Conservation (phyloP, 2,888 invertebrate genomes). For the Incurvaria masculella region DNA sequence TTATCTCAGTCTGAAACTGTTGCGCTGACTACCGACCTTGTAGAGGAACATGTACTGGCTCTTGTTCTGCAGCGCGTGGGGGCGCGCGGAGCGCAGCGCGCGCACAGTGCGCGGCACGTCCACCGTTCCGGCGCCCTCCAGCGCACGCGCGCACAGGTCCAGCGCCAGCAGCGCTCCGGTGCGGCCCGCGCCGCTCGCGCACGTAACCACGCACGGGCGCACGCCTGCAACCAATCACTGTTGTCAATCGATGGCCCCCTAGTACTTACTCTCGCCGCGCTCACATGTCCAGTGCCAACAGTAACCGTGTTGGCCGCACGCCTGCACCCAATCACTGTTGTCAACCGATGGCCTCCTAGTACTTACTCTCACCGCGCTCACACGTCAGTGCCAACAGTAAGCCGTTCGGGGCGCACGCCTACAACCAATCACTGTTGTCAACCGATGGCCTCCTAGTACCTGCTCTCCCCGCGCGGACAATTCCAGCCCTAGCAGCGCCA, state of each 20-base stretch:
- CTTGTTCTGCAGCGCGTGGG: conserved; percentile 85
- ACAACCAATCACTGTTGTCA: too few species aligned
- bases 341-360: too few species aligned
- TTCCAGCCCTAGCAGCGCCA: conserved; percentile 85
- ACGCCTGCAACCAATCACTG: too few species aligned
- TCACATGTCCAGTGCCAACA: too few species aligned
- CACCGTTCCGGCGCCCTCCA: conserved; percentile 74
- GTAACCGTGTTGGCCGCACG: too few species aligned
- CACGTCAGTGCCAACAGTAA: too few species aligned
- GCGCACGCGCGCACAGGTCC: conserved; percentile 84
- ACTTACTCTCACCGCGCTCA: too few species aligned
- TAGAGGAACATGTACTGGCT: conserved; percentile 93
- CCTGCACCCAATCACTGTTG: too few species aligned
- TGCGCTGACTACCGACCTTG: conserved; percentile 56
- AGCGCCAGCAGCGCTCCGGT: conserved; percentile 84
- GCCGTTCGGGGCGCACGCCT: too few species aligned
- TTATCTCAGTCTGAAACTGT: background rate
- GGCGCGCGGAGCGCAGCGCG: conserved; percentile 79
- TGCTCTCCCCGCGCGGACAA: conserved; percentile 84
- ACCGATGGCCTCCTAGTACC: too few species aligned
- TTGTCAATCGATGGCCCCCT: too few species aligned
- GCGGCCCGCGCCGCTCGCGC: conserved; percentile 89
- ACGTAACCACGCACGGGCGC: conserved; percentile 77
- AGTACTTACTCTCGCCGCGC: too few species aligned
- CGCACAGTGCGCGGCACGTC: conserved; percentile 87